These are phyloP conservation scores for Crotalus helleri DNA, from an alignment of 2,113 vertebrate genomes.

Conservation along the genomic window DNA sequence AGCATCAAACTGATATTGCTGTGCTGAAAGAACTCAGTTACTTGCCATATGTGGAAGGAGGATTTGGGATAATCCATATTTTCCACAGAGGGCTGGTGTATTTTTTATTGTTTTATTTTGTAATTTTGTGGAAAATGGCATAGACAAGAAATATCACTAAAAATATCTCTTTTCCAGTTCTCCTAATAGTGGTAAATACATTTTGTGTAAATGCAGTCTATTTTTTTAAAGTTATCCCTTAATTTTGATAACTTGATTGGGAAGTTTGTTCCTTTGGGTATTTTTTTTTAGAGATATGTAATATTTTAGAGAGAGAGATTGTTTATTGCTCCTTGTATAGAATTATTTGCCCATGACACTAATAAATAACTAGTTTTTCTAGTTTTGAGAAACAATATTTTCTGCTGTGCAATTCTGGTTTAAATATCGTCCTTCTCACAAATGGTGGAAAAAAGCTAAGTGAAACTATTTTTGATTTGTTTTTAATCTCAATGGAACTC, in stretches of 20 bases:
- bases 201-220: neutral
- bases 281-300: neutral
- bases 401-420: conserved; percentile 9
- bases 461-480: conserved; percentile 45
- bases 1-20: neutral
- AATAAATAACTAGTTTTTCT: conserved; percentile 44
- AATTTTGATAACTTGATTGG: neutral
- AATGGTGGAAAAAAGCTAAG: conserved; percentile 37
- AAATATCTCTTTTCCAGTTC: neutral
- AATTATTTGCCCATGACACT: conserved; percentile 36
- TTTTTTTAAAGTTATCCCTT: neutral
- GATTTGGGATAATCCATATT: neutral
- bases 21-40: neutral
- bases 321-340: neutral
- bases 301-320: neutral
- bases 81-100: neutral
- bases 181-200: neutral
- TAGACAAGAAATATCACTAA: neutral
- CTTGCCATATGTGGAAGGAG: neutral
- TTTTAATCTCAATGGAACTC: conserved; percentile 24
- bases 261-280: neutral
- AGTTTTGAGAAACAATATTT: conserved; percentile 38
- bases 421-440: conserved; percentile 29
- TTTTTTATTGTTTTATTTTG: neutral
- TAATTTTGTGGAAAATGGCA: neutral